phyloP scores from a whole-genome alignment of 2,797 vertebrate genomes.

The Micromesistius poutassou region DNA sequence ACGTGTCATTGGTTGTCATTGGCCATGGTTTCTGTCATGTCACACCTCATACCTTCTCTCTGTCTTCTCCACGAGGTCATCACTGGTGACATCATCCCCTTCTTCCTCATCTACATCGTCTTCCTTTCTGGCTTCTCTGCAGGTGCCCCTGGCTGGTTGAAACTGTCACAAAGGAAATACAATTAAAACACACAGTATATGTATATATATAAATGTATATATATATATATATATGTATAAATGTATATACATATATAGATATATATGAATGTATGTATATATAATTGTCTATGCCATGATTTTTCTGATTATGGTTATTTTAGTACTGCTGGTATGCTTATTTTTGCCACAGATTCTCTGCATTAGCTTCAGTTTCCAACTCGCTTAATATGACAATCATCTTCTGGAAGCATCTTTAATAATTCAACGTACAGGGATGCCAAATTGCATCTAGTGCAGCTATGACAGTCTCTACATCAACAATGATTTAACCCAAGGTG shows the following conservation, averaged over 20 bases:
- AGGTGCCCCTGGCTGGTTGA: slow-evolving; percentile 65
- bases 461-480: not conserved
- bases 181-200: too few species aligned
- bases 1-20: not conserved
- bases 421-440: not conserved
- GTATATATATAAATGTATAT: too few species aligned
- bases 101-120: slow-evolving; percentile 86
- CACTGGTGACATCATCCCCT: slow-evolving; percentile 86
- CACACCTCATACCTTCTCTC: slow-evolving; percentile 20
- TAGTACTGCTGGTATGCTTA: too few species aligned
- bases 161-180: too few species aligned
- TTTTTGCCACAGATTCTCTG: too few species aligned
- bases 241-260: not conserved
- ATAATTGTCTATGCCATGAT: not conserved
- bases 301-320: not conserved
- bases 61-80: slow-evolving; percentile 76
- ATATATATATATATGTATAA: too few species aligned
- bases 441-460: not conserved
- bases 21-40: slow-evolving; percentile 31
- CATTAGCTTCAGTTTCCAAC: too few species aligned
- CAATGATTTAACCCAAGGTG: not conserved
- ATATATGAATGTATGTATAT: not conserved
- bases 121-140: slow-evolving; percentile 92
- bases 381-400: not conserved
- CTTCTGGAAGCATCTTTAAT: not conserved